Evolutionary conservation across 2,888 invertebrate genomes (phyloP).

Genomic region (Drosophila dives): DNA sequence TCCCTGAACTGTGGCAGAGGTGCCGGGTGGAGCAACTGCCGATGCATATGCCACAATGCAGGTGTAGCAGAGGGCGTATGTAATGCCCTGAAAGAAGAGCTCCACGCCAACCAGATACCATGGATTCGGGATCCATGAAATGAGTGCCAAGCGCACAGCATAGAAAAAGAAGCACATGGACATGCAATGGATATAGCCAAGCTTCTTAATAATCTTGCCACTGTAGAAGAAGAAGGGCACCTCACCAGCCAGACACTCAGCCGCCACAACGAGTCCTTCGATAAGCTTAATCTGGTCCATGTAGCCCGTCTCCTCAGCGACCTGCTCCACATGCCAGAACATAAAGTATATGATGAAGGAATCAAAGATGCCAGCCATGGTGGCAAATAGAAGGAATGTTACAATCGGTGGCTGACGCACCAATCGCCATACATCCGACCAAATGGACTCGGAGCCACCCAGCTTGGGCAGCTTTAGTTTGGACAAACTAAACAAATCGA

Average conservation of each 20-base stretch:
- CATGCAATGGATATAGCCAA: conserved; percentile 92
- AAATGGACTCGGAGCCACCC: conserved; percentile 88
- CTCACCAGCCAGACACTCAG: conserved; percentile 92
- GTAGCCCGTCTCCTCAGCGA: conserved; percentile 88
- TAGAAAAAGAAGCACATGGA: conserved; percentile 92
- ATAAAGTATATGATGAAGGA: conserved; percentile 93
- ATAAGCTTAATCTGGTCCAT: conserved; percentile 90
- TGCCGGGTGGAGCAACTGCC: conserved; percentile 89
- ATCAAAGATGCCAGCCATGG: conserved; percentile 91
- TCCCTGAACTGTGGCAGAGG: conserved; percentile 94
- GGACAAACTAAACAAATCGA: conserved; percentile 89
- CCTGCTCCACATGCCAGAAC: conserved; percentile 93
- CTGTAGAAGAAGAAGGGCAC: conserved; percentile 90
- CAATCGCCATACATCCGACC: conserved; percentile 88
- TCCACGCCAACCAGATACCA: conserved; percentile 94
- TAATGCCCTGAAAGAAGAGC: conserved; percentile 92
- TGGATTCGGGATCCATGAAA: conserved; percentile 91
- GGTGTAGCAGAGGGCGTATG: conserved; percentile 94
- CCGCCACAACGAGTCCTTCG: conserved; percentile 92
- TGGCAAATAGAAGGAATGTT: conserved; percentile 90
- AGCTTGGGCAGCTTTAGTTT: conserved; percentile 88
- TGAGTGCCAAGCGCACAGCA: conserved; percentile 89
- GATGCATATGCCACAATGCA: conserved; percentile 91
- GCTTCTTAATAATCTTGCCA: conserved; percentile 91
- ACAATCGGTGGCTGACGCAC: conserved; percentile 88